Conservation (phyloP, 30 jellyfish, hydroid and myxozoan genomes). For the Aurelia sp. region DNA sequence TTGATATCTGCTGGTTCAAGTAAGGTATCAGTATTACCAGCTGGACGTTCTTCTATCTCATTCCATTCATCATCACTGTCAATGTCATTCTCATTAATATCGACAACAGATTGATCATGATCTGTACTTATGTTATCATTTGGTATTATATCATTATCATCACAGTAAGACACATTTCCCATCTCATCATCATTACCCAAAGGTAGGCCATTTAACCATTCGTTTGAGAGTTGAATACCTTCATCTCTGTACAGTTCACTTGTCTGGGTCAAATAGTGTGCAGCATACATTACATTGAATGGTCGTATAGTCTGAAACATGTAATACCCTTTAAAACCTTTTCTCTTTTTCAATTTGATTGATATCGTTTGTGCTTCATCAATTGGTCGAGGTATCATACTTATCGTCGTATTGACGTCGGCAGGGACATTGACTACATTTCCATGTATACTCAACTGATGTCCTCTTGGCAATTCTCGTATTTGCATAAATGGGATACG, state of each 20-base stretch:
- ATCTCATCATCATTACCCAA: too few species aligned
- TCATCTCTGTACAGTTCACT: slow-evolving; percentile 13
- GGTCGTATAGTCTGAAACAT: slow-evolving; percentile 21
- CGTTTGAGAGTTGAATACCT: slow-evolving; percentile 7
- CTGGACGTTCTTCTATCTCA: slow-evolving; percentile 6
- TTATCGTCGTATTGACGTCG: slow-evolving; percentile 23
- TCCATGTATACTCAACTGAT: slow-evolving; percentile 57
- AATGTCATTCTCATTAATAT: not conserved
- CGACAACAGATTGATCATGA: not conserved
- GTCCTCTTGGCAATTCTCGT: slow-evolving; percentile 49
- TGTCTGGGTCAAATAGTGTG: slow-evolving; percentile 21
- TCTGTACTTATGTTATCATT: not conserved
- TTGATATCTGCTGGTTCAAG: not conserved
- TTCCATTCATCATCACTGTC: slow-evolving; percentile 43
- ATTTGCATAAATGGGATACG: slow-evolving; percentile 59
- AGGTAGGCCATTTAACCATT: not conserved
- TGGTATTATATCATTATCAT: not conserved
- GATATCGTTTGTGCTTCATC: slow-evolving; percentile 45
- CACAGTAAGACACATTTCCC: too few species aligned
- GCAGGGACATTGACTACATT: slow-evolving; percentile 68
- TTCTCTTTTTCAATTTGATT: not conserved
- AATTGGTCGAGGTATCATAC: slow-evolving; percentile 12
- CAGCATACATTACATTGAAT: slow-evolving; percentile 21
- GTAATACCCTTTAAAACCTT: not conserved
- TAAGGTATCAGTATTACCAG: slow-evolving; percentile 39